These are phyloP conservation scores for Blastobasis lacticolella DNA, from an alignment of 2,888 invertebrate genomes.

Conservation along the genomic window DNA sequence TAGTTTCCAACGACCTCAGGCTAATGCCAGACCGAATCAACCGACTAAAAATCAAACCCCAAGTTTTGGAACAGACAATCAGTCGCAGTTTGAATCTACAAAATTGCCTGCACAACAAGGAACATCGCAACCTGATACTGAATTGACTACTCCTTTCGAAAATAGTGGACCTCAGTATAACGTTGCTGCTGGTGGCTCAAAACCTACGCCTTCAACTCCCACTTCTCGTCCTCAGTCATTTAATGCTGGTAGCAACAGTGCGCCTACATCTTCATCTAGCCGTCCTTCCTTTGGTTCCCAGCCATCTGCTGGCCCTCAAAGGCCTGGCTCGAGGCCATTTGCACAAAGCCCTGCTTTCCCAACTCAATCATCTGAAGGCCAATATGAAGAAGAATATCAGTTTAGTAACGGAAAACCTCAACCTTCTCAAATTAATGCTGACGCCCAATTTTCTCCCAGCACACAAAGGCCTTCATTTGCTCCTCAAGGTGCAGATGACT, in stretches of 20 bases:
- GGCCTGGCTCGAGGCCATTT: conserved; percentile 1
- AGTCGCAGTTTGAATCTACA: too few relatives aligned
- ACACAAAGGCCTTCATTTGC: conserved; percentile 20
- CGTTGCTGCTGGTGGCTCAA: neutral
- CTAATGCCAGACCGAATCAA: too few relatives aligned
- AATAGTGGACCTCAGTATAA: conserved; percentile 10
- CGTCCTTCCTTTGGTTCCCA: conserved; percentile 12
- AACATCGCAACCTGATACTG: conserved; percentile 32
- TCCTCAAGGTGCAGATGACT: conserved; percentile 21
- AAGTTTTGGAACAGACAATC: too few relatives aligned
- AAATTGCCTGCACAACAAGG: neutral
- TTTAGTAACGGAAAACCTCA: conserved; percentile 4
- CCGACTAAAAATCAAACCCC: too few relatives aligned
- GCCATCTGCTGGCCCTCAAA: conserved; percentile 5
- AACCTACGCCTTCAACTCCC: neutral
- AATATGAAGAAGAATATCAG: conserved; percentile 7
- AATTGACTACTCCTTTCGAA: conserved; percentile 41
- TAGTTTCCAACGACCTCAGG: too few relatives aligned
- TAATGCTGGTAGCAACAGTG: neutral
- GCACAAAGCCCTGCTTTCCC: conserved; percentile 6
- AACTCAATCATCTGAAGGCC: conserved; percentile 7
- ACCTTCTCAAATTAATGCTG: conserved; percentile 14
- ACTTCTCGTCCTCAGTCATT: too few relatives aligned
- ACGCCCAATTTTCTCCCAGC: conserved; percentile 19
- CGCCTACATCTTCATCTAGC: conserved; percentile 10